Evolutionary conservation across 2,888 invertebrate species (phyloP).

Genomic region (Drosophila mulleri): DNA sequence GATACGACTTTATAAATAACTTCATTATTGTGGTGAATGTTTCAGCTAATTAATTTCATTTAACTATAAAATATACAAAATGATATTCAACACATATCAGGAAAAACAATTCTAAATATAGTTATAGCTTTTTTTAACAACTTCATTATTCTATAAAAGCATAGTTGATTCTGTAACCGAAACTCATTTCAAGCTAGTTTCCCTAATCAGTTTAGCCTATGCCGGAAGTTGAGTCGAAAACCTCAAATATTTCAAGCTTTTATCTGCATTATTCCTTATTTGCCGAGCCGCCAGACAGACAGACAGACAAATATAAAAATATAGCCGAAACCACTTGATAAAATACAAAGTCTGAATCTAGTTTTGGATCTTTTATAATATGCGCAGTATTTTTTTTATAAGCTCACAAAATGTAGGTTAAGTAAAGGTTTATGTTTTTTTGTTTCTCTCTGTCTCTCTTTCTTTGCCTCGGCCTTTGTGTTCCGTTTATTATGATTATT

Average conservation of each 20-base stretch:
- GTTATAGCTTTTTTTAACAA: background rate
- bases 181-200: background rate
- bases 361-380: slow-evolving; percentile 37
- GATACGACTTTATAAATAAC: accelerated
- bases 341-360: slow-evolving; percentile 36
- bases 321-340: slow-evolving; percentile 32
- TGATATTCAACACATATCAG: too few species aligned
- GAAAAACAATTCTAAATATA: background rate
- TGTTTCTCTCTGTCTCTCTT: slow-evolving; percentile 22
- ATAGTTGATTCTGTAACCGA: too few species aligned
- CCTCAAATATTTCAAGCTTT: background rate
- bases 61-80: background rate
- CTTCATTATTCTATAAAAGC: too few species aligned
- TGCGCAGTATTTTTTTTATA: slow-evolving; percentile 57
- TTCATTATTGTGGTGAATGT: background rate
- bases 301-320: slow-evolving; percentile 3
- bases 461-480: slow-evolving; percentile 29
- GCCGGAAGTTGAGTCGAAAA: slow-evolving; percentile 31
- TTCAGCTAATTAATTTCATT: background rate
- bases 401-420: slow-evolving; percentile 67
- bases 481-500: slow-evolving; percentile 14
- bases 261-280: slow-evolving; percentile 2
- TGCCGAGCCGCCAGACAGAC: background rate
- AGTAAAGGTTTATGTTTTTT: slow-evolving; percentile 12
- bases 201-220: background rate